Evolutionary conservation across 2,797 vertebrate species (phyloP), one percentile per base, ranked within the genome.

Genomic region (Lutjanus campechanus): DNA sequence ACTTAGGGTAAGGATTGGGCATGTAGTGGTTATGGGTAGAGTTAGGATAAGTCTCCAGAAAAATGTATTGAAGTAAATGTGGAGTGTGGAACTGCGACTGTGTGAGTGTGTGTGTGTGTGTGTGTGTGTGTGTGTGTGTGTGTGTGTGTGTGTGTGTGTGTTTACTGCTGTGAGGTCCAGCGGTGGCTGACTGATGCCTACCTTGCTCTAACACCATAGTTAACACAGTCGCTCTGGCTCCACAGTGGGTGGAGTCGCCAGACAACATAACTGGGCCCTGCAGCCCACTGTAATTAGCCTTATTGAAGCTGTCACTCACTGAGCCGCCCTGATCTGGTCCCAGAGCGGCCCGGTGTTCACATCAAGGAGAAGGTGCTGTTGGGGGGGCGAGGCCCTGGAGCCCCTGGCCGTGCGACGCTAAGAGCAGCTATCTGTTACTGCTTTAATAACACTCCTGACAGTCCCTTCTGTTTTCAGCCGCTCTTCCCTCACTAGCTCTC

Each of bases 251-350:
- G 93, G 91, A 93, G 91, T 90, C 73, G 66, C 86, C 88, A 94
- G 93, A 94, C 94, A 89, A 81, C 91, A 92, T 89, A 92, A 91
- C 91, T 82, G 81, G 85, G 89, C 92, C 92, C 90, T 81, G 90
- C 90, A 92, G 90, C 90, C 90, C 90, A 92, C 92, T 94, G 88
- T 94, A 95, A 95, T 95, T 95, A 94, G 76, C 83, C 88, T 93
- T 94, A 94, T 94, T 94, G 91, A 92, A 93, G 88, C 94, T 94
- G 94, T 94, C 94, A 94, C 70, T 95, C 94, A 95, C 13, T 47
- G 74, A 80, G 85, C 77, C 17, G 69, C 79, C 84, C 73, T 44
- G 62, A 81, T 89, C 83, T 54, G 75, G 89, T 92, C 90, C 79
- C 79, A 88, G 62, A 82, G 87, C 54, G 73, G 83, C 84, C 85